Evolutionary conservation across 2,888 invertebrate genomes (phyloP).

Genomic region (Nephrotoma appendiculata): DNA sequence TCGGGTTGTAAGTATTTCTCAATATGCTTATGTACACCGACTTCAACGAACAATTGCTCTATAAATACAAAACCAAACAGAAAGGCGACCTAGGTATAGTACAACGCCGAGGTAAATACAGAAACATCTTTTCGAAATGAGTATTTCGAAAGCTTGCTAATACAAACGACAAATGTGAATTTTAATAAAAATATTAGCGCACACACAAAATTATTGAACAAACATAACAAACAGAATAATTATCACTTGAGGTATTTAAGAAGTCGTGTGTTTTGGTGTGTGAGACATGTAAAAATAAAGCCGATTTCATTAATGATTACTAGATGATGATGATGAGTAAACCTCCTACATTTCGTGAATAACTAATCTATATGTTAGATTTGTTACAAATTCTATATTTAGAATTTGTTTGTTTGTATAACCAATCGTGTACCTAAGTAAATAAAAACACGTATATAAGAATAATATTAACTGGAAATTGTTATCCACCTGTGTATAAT

Average conservation of each 20-base stretch:
- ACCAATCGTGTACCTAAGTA: neutral
- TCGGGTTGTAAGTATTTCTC: too few species aligned
- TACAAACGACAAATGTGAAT: neutral
- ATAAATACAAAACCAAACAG: neutral
- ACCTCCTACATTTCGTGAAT: neutral
- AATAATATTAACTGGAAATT: neutral
- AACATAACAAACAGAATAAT: neutral
- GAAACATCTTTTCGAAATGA: neutral
- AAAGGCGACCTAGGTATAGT: neutral
- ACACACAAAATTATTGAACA: neutral
- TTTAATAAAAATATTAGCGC: neutral
- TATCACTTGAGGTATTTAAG: neutral
- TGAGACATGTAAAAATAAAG: neutral
- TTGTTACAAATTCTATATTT: neutral
- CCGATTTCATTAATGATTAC: neutral
- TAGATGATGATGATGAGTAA: neutral
- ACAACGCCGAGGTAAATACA: neutral
- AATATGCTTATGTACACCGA: too few species aligned
- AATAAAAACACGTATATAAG: neutral
- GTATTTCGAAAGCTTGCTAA: neutral
- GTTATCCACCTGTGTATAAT: constrained; percentile 59
- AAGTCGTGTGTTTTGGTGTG: neutral
- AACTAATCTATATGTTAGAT: neutral
- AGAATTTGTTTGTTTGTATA: neutral
- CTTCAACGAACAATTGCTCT: neutral